Base-by-base conservation (phyloP, 1,140 invertebrate genomes). In the Drosophila pruinosa region DNA sequence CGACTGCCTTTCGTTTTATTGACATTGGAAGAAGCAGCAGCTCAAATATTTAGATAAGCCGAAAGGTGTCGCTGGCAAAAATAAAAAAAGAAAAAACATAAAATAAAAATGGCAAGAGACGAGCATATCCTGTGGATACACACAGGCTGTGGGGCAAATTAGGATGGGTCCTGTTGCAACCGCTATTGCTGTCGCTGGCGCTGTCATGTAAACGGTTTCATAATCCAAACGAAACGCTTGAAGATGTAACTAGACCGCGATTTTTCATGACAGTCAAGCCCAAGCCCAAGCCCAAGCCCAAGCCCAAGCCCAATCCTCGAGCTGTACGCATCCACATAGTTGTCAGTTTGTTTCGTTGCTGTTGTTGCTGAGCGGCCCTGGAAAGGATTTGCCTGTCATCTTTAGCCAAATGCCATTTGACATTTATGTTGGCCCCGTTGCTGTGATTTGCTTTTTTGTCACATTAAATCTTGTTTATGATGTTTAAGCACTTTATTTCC, bases 391-490 rank as follows among this genome's bases (percentile, higher is more conserved):
- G 48, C 28, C 74, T 85, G 62, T 52, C 76, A 77, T 82, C 80
- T 78, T 75, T 36, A 59, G 62, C 54, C 70, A 76, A 85, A 83
- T 79, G 72, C 56, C 81, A 80, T 85, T 83, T 83, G 81, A 86
- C 76, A 83, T 80, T 83, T 80, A 50, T 78, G 79, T 70, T 75
- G 61, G 52, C 45, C 53, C 61, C 45, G 52, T 52, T 48, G 52
- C 59, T 86, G 80, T 86, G 80, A 83, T 83, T 83, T 83, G 80
- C 81, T 75, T 86, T 85, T 85, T 85, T 85, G 77, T 85, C 81
- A 85, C 80, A 86, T 86, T 85, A 85, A 85, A 85, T 85, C 80
- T 85, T 85, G 81, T 85, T 85, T 85, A 85, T 86, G 80, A 86
- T 58, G 81, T 70, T 77, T 86, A 81, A 74, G 73, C 72, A 86